Evolutionary conservation across 2,888 invertebrate genomes (phyloP).

Genomic region (Dinocampus coccinellae): DNA sequence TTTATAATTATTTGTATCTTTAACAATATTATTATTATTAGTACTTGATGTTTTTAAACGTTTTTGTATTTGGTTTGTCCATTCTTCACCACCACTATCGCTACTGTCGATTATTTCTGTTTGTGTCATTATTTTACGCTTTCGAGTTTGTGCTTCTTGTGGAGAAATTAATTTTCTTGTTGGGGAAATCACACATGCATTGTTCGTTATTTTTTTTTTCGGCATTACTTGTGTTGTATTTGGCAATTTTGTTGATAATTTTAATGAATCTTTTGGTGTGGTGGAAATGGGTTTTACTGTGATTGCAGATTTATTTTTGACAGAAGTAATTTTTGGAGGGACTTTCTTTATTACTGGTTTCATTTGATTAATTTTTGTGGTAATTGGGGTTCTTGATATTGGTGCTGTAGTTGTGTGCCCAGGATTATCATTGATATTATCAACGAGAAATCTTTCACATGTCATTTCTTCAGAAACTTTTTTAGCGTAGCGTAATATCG

Average conservation of each 20-base stretch:
- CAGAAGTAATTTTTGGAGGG: slow-evolving; percentile 47
- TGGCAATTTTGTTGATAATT: neutral
- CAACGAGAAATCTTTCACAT: slow-evolving; percentile 64
- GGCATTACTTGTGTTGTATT: neutral
- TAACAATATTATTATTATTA: slow-evolving; percentile 5
- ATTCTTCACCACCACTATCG: slow-evolving; percentile 47
- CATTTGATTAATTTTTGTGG: neutral
- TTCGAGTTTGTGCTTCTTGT: slow-evolving; percentile 53
- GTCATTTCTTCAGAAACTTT: slow-evolving; percentile 71
- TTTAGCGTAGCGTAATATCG: slow-evolving; percentile 76
- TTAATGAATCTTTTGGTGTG: slow-evolving; percentile 40
- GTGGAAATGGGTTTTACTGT: slow-evolving; percentile 35
- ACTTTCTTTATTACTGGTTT: slow-evolving; percentile 55
- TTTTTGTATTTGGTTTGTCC: slow-evolving; percentile 21
- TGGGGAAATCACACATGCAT: slow-evolving; percentile 19
- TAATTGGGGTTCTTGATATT: slow-evolving; percentile 25
- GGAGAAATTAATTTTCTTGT: neutral
- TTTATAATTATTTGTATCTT: slow-evolving; percentile 69
- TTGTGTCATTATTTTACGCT: slow-evolving; percentile 48
- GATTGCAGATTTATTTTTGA: slow-evolving; percentile 46
- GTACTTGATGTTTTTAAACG: slow-evolving; percentile 13
- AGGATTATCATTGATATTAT: slow-evolving; percentile 55
- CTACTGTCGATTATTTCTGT: slow-evolving; percentile 43
- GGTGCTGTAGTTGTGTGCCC: neutral
- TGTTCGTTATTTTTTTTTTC: slow-evolving; percentile 21